These are phyloP conservation scores for Bovichtus diacanthus DNA, from an alignment of 2,797 vertebrate genomes.

Conservation along the genomic window DNA sequence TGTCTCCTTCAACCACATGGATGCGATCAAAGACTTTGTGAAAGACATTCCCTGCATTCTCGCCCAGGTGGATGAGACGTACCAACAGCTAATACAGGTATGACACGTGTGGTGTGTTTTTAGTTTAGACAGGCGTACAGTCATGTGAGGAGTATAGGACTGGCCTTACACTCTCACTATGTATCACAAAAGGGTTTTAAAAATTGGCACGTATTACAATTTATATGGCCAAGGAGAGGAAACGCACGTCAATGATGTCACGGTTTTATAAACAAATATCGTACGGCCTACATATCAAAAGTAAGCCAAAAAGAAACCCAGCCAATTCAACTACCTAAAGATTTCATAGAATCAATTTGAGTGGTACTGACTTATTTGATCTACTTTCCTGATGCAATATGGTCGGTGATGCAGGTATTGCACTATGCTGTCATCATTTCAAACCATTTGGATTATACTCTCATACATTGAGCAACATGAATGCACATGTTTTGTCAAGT, in stretches of 20 bases:
- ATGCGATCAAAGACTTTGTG: constrained; percentile 95
- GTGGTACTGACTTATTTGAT: background rate
- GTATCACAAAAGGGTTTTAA: background rate
- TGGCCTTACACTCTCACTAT: background rate
- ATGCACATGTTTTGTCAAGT: background rate
- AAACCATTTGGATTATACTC: background rate
- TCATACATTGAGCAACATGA: background rate
- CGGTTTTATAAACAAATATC: background rate
- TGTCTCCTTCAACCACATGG: constrained; percentile 98
- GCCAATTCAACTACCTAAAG: background rate
- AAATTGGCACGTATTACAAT: background rate
- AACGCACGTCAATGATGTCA: background rate
- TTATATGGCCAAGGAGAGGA: background rate
- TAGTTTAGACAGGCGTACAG: background rate
- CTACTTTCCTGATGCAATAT: background rate
- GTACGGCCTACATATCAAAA: background rate
- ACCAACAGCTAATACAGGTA: constrained; percentile 92
- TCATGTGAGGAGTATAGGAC: background rate
- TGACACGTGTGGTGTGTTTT: background rate
- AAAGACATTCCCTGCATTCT: constrained; percentile 91
- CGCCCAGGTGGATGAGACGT: constrained; percentile 94
- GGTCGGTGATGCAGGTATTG: background rate
- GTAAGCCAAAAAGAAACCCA: background rate
- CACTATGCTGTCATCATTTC: background rate
- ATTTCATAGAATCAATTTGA: background rate